Evolutionary conservation across 53 echinoderm and acorn worm genomes (phyloP), one percentile per base, ranked within the genome.

Genomic region (Arbacia lixula): DNA sequence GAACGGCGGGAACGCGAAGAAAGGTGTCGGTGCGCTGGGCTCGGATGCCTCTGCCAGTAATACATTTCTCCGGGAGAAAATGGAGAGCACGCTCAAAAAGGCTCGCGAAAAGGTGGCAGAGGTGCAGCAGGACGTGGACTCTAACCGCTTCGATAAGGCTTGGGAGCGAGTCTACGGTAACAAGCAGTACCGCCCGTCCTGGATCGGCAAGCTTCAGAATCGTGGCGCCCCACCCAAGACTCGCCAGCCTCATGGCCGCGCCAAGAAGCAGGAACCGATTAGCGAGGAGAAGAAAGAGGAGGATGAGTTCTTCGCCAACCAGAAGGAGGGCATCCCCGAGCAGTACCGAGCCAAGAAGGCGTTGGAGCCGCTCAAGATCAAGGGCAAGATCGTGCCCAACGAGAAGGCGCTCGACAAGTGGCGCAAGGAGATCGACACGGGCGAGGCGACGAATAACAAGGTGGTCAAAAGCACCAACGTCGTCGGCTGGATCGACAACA

Each of bases 111-210:
- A 81, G 64, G 62, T 81, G 9, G 49, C 43, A 33, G 33, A 81
- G 31, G 82, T 81, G 8, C 46, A 62, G 46, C 49, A 81, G 20
- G 82, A 64, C 6, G 64, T 89, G 19, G 68, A 65, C 17, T n/a
- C 62, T 37, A 86, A 93, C 5, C 86, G 88, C 10, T 93, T 96
- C 75, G 86, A 91, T 40, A 89, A 91, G 40, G 97, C 97, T 33
- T 96, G 97, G 97, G 93, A 96, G 46, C 80, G 91, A 20, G 91
- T 96, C 53, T 96, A 96, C 79, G 97, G 97, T 8, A 93, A 68
- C 50, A 96, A 91, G 73, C 87, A 93, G 56, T 96, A 96, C 72
- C 85, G 89, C 28, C 97, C 97, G 1, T 96, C 97, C 46, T 96
- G 97, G 97, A 88, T 96, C 19, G 93, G 95, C 3, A 90, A 91